A percentile compares a stretch with the other conserved stretches of the same genome.
Evolutionary conservation across 2,888 invertebrate genomes (phyloP).

Genomic region (Xestoiulus laeticollis): DNA sequence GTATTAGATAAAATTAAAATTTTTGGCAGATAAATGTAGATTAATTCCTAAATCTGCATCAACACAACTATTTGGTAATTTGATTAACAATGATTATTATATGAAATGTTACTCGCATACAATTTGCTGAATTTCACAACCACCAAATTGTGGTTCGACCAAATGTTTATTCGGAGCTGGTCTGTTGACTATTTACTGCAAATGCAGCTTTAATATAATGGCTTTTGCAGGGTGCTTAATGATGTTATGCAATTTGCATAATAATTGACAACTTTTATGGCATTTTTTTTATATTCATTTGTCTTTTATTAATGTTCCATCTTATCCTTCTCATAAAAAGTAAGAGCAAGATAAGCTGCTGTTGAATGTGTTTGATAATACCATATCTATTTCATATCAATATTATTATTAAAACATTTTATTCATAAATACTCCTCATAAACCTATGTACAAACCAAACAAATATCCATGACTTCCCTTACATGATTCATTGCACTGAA

Average conservation of each 20-base stretch:
- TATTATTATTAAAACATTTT: slow-evolving; percentile 10
- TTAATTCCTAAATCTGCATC: background rate
- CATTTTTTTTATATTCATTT: background rate
- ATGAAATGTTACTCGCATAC: background rate
- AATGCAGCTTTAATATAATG: background rate
- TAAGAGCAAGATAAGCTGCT: background rate
- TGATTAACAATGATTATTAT: background rate
- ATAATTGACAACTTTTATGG: background rate
- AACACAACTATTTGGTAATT: background rate
- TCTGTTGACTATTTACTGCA: background rate
- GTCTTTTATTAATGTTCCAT: background rate
- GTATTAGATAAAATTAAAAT: background rate
- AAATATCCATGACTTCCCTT: slow-evolving; percentile 27
- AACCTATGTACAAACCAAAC: slow-evolving; percentile 36
- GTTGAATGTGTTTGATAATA: background rate
- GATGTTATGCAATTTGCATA: background rate
- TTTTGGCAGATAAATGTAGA: background rate
- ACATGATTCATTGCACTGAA: slow-evolving; percentile 14
- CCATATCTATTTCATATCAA: background rate
- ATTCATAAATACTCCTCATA: slow-evolving; percentile 8
- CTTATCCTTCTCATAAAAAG: background rate
- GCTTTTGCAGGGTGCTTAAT: background rate
- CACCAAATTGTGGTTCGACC: background rate
- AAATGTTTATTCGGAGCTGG: background rate
- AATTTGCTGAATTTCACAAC: background rate